Evolutionary conservation across 2,888 invertebrate genomes (phyloP).

Genomic region (Leucophora obtusa): DNA sequence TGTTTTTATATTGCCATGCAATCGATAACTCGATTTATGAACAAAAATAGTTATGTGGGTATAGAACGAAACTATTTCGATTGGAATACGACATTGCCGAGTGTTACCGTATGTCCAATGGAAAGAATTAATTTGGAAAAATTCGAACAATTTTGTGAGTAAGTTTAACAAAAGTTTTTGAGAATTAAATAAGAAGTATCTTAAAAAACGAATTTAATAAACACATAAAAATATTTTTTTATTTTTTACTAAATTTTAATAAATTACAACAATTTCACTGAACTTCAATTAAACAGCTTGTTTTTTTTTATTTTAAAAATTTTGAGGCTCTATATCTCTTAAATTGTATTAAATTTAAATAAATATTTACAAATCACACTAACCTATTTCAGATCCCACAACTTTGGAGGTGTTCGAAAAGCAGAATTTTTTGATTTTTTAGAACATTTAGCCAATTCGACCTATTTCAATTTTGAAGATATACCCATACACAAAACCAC

Average conservation of each 20-base stretch:
- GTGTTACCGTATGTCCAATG: slow-evolving; percentile 77
- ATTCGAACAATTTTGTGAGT: slow-evolving; percentile 73
- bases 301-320: too few species aligned
- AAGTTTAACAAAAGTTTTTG: too few species aligned
- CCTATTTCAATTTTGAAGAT: slow-evolving; percentile 75
- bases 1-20: slow-evolving; percentile 73
- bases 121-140: slow-evolving; percentile 69
- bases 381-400: slow-evolving; percentile 48
- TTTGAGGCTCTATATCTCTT: too few species aligned
- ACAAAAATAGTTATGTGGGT: slow-evolving; percentile 76
- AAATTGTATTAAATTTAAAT: too few species aligned
- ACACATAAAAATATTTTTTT: too few species aligned
- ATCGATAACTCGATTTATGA: slow-evolving; percentile 73
- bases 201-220: too few species aligned
- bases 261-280: too few species aligned
- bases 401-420: slow-evolving; percentile 49
- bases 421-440: slow-evolving; percentile 70
- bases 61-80: slow-evolving; percentile 76
- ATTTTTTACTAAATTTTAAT: too few species aligned
- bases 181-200: too few species aligned
- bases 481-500: slow-evolving; percentile 67
- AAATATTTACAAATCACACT: too few species aligned
- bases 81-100: slow-evolving; percentile 76
- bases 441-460: slow-evolving; percentile 77
- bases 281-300: too few species aligned